phyloP scores from a whole-genome alignment of 2,113 vertebrate species.

The Bolborhynchus lineola region DNA sequence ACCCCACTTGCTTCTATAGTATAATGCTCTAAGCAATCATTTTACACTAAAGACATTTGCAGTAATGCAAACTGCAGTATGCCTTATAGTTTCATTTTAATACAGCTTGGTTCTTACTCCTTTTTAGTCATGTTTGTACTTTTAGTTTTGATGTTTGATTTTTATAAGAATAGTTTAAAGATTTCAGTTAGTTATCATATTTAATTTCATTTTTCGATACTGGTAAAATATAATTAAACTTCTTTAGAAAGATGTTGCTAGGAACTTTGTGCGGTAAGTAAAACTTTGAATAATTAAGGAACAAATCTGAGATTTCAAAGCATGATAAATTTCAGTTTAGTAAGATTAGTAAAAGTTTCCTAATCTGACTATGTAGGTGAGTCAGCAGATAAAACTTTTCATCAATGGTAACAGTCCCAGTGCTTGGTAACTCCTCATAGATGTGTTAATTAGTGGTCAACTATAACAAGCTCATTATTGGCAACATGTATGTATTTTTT shows the following conservation, averaged over 20 bases:
- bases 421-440: background rate
- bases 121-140: background rate
- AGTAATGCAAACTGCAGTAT: background rate
- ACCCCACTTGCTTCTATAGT: background rate
- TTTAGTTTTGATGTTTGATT: background rate
- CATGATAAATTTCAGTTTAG: background rate
- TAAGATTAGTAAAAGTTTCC: background rate
- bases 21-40: background rate
- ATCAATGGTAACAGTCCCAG: background rate
- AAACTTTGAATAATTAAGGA: background rate
- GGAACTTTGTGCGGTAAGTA: background rate
- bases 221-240: background rate
- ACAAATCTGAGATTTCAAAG: background rate
- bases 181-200: background rate
- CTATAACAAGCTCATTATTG: background rate
- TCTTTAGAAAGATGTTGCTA: background rate
- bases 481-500: background rate
- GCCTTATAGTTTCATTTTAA: background rate
- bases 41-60: background rate
- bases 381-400: background rate
- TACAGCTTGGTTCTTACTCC: background rate
- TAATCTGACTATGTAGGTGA: background rate
- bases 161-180: background rate
- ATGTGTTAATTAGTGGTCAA: background rate
- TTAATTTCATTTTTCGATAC: background rate